Base-by-base conservation (phyloP, 2,888 invertebrate species). In the Trimorus sp. region DNA sequence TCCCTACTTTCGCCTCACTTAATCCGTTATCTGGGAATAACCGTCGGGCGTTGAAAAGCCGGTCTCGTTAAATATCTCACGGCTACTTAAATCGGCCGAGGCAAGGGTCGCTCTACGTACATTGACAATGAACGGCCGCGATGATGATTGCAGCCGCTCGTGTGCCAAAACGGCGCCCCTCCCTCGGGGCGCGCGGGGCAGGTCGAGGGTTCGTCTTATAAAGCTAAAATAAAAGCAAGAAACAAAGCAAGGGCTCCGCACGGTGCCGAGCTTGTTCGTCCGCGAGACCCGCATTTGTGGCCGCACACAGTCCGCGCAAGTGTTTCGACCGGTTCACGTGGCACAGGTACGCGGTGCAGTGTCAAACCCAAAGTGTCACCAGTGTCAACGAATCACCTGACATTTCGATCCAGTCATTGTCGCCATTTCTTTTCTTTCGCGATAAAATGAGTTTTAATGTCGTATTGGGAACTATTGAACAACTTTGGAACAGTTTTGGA, bases 181-280 rank as follows among this genome's bases (percentile, higher is more conserved):
- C 59, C 49, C 0, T 7, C 40, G 42, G n/a, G 36, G 48, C 60
- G 62, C 69, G 53, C 80, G 77, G 80, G 70, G 85, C 71, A 83
- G 79, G 86, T 71, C 71, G 79, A 74, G 83, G 79, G 36, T 45
- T 86, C 86, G 84, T 86, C 86, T 87, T 87, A 87, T 87, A 87
- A 88, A 79, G 89, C 88, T 88, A 90, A 89, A 90, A 89, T 90
- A 90, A 90, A 90, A 89, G 89, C 89, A 70, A 73, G 88, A 87
- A 86, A 86, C 82, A 87, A 87, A 79, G 79, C 85, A 87, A 87
- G 87, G 83, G 83, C 75, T 84, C 84, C 78, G 78, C 85, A 79
- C 86, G 86, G 85, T 83, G 82, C 62, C 83, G 75, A 85, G 79
- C 14, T 82, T n/a, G 75, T 69, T 85, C 73, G 83, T 77, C 76